Evolutionary conservation across 2,113 vertebrate genomes (phyloP), one percentile per base, ranked within the genome.

Genomic region (Chitala chitala): DNA sequence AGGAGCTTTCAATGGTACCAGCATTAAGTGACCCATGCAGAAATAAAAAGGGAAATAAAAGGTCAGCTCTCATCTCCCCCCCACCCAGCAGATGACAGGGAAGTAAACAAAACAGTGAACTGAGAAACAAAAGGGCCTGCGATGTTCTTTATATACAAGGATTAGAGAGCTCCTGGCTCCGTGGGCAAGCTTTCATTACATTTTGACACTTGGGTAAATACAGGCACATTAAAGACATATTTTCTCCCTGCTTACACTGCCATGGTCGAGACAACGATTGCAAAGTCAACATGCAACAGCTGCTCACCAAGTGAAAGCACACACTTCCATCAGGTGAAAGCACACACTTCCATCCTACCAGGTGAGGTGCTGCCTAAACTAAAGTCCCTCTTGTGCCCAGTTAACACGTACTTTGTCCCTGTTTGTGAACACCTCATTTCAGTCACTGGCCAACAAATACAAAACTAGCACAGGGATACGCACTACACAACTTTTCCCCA

Each of bases 21-120:
- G 55, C 22, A 77, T 76, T 78, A 89, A 88, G 89, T 90, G 88
- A 86, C 81, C 82, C 78, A 86, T 90, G 87, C 87, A 83, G 84
- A 79, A 77, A 64, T 54, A 53, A 68, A 76, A 59, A 72, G 69
- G 51, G 53, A 72, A 65, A n/a, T n/a, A n/a, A 38, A 77, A 26
- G 76, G 64, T 56, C 56, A 78, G 79, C 77, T 50, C 69, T 76
- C 78, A 48, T 76, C 50, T 42, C 64, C 10, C 29, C 42, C 24
- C 26, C 5, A 8, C 22, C 9, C 15, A 80, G 50, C 53, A 26
- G 51, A 58, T 78, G 72, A 53, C 51, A 64, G 68, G 69, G 26
- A 68, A 80, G 74, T 58, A 82, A 81, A 81, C 15, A 73, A 56
- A 48, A 78, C 42, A 38, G 65, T 26, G 59, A 1, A 65, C 70